These are phyloP conservation scores for Trimorus sp. DNA, from an alignment of 2,888 invertebrate species.

Conservation along the genomic window DNA sequence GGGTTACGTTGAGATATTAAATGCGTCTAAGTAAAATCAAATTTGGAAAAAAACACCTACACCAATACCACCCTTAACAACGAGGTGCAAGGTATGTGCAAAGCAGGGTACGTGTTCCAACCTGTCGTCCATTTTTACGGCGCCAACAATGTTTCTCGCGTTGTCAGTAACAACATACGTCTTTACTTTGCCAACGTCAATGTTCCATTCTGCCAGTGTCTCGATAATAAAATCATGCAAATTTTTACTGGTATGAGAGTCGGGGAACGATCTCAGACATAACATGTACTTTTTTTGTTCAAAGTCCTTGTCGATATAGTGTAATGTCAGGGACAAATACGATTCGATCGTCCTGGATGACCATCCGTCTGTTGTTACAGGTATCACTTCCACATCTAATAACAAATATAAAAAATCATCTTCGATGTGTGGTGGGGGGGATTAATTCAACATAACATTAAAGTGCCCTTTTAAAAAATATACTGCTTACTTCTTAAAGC, in stretches of 20 bases:
- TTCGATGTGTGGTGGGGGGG: no score
- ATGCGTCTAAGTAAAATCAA: neutral
- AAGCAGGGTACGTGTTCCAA: neutral
- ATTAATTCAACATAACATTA: no score
- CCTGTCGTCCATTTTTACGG: neutral
- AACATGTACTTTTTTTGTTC: neutral
- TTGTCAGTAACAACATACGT: neutral
- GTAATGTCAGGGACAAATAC: neutral
- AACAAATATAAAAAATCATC: no score
- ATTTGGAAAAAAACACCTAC: no score
- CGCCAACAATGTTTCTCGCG: slow-evolving; percentile 2
- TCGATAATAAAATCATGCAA: neutral
- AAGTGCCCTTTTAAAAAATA: no score
- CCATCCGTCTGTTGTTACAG: neutral
- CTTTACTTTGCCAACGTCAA: neutral
- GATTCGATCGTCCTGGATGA: neutral
- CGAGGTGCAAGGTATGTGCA: neutral
- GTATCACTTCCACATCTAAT: neutral
- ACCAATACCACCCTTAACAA: neutral
- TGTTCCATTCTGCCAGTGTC: neutral
- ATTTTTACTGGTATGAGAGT: neutral
- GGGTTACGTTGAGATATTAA: neutral
- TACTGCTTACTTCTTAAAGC: no score
- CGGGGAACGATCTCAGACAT: neutral
- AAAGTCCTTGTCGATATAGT: slow-evolving; percentile 1